phyloP scores from a whole-genome alignment of 2,113 vertebrate genomes.

The Pampusana beccarii region DNA sequence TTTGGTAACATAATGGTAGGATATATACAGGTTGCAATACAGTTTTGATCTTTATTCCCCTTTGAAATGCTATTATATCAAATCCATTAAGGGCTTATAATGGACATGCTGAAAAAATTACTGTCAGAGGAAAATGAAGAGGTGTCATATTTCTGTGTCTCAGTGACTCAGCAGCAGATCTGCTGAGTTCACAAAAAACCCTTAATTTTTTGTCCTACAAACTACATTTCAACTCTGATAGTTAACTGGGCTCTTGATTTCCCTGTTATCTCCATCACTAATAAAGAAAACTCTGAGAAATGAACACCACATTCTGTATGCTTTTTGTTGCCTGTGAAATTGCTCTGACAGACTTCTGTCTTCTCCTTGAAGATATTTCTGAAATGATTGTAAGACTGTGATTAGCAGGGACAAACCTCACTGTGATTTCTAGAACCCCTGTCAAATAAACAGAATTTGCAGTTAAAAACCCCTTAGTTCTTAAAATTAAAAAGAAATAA shows the following conservation, averaged over 20 bases:
- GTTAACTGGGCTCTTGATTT: background rate
- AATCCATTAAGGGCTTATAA: background rate
- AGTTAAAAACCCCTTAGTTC: background rate
- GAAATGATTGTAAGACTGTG: background rate
- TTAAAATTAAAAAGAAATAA: background rate
- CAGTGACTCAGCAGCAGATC: background rate
- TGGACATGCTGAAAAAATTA: background rate
- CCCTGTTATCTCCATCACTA: fast-evolving
- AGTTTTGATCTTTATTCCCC: background rate
- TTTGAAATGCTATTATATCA: background rate
- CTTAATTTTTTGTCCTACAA: background rate
- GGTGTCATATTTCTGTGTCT: background rate
- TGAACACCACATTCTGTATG: background rate
- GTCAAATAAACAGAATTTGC: background rate
- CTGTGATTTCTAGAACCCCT: background rate
- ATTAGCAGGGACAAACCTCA: background rate
- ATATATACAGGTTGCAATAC: background rate
- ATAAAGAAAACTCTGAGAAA: background rate
- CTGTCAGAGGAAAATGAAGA: background rate
- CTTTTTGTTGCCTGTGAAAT: background rate
- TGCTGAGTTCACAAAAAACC: background rate
- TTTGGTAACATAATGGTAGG: background rate
- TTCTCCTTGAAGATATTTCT: background rate
- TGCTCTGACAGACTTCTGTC: background rate
- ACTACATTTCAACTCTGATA: background rate